Evolutionary conservation across 2,888 invertebrate species (phyloP).

Genomic region (Polia nebulosa): DNA sequence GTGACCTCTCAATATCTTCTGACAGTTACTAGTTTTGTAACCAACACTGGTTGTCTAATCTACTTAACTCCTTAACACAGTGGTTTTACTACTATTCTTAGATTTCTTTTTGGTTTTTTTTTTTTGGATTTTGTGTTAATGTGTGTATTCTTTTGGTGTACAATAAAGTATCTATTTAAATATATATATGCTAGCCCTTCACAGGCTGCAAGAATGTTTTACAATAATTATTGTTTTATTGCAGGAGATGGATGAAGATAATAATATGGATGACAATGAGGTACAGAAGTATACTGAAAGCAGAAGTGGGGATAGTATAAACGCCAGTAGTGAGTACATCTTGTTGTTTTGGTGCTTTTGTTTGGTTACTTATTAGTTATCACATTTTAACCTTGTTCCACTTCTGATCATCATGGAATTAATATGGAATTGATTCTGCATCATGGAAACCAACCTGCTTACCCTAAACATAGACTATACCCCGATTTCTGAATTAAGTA

Average conservation of each 20-base stretch:
- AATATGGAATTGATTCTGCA: not conserved
- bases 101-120: too few species aligned
- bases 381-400: not conserved
- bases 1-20: not conserved
- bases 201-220: not conserved
- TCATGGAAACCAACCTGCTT: not conserved
- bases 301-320: constrained; percentile 61
- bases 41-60: not conserved
- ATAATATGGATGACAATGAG: constrained; percentile 78
- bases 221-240: not conserved
- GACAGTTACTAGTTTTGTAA: not conserved
- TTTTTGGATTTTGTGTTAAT: too few species aligned
- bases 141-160: too few species aligned
- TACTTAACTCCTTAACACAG: not conserved
- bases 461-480: too few species aligned
- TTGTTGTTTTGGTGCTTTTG: not conserved
- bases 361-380: too few species aligned
- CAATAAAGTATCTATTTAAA: too few species aligned
- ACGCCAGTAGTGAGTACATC: constrained; percentile 69
- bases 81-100: not conserved
- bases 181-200: not conserved
- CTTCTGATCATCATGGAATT: not conserved
- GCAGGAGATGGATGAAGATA: constrained; percentile 76
- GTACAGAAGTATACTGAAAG: constrained; percentile 75
- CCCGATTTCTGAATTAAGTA: too few species aligned